Conservation (phyloP, 2,797 vertebrate genomes). For the Melanotaenia parkinsoni region DNA sequence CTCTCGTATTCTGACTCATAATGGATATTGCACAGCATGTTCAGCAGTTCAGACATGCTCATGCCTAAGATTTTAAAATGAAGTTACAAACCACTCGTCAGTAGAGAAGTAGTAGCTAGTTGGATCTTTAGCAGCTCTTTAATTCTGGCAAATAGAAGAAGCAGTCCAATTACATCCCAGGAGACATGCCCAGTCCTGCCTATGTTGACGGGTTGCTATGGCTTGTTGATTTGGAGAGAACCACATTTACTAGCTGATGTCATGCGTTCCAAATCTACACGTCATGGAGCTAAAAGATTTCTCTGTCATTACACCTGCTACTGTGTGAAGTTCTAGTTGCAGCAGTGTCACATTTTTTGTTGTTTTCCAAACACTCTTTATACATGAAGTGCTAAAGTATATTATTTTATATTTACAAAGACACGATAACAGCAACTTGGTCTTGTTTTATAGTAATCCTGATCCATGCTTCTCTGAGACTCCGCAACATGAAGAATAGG, state of each 20-base stretch:
- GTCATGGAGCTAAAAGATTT: conserved; percentile 55
- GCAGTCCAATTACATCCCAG: conserved; percentile 53
- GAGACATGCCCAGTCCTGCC: conserved; percentile 48
- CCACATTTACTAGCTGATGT: conserved; percentile 74
- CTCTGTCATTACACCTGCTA: conserved; percentile 22
- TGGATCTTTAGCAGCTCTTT: conserved; percentile 43
- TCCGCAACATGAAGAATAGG: conserved; percentile 96
- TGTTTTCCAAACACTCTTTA: neutral
- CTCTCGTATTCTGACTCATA: conserved; percentile 45
- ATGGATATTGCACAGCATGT: conserved; percentile 15
- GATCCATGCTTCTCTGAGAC: conserved; percentile 93
- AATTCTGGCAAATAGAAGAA: conserved; percentile 29
- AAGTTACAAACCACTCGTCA: neutral
- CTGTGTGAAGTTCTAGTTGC: conserved; percentile 3
- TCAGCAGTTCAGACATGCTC: conserved; percentile 1
- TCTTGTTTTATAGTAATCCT: conserved; percentile 87
- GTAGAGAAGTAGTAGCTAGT: conserved; percentile 39
- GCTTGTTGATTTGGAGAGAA: conserved; percentile 63
- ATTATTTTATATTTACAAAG: neutral
- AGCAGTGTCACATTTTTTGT: conserved; percentile 28
- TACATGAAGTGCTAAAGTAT: neutral
- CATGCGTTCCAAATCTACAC: conserved; percentile 63
- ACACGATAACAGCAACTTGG: neutral
- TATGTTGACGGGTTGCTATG: conserved; percentile 76
- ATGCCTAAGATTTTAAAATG: conserved; percentile 16